A percentile compares a stretch with the other conserved stretches of the same genome.
Evolutionary conservation across 1,140 invertebrate species (phyloP).

Genomic region (Archivesica marissinica): DNA sequence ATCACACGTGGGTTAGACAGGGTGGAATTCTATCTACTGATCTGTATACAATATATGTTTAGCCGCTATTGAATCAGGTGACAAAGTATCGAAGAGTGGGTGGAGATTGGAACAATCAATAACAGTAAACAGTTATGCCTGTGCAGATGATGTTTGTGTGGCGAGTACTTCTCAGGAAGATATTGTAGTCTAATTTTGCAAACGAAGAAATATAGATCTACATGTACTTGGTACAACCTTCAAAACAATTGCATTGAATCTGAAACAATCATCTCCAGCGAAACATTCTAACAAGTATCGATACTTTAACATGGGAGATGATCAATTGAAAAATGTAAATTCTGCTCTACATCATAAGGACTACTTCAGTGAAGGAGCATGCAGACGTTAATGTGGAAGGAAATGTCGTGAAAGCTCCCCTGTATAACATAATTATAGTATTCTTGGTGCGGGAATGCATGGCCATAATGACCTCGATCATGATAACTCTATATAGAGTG

Average conservation of each 20-base stretch:
- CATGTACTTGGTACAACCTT: slow-evolving; percentile 38
- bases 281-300: not conserved
- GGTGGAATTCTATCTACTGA: slow-evolving; percentile 35
- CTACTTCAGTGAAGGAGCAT: not conserved
- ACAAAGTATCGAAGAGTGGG: no score
- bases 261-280: not conserved
- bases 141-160: slow-evolving; percentile 40
- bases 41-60: slow-evolving; percentile 34
- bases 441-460: slow-evolving; percentile 7
- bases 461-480: slow-evolving; percentile 19
- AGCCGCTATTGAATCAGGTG: slow-evolving; percentile 22
- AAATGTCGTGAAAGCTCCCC: slow-evolving; percentile 42
- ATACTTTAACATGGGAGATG: not conserved
- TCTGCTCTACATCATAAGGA: slow-evolving; percentile 22
- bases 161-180: not conserved
- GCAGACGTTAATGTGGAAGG: slow-evolving; percentile 5
- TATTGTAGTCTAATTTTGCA: not conserved
- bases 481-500: slow-evolving; percentile 13
- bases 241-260: slow-evolving; percentile 27
- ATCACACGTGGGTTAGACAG: no score
- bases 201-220: slow-evolving; percentile 9
- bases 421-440: slow-evolving; percentile 24
- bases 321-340: not conserved
- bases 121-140: no score
- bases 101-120: no score